Percentiles rank a stretch among this genome's conserved stretches.
Evolutionary conservation across 2,113 vertebrate species (phyloP).

Genomic region (Gymnocephalus cernua): DNA sequence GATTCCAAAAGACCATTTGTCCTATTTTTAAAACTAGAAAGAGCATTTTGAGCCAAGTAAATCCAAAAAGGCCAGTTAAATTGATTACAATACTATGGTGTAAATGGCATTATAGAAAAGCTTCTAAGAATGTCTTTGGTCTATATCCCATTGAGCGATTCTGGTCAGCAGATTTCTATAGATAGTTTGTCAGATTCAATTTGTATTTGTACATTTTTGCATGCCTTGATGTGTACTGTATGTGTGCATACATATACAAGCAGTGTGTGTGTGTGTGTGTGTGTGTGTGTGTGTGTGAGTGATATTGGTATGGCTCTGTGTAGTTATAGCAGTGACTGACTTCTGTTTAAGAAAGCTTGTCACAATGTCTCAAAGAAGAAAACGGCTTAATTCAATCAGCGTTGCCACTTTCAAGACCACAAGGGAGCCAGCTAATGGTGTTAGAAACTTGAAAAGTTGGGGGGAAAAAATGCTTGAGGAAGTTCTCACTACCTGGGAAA

Average conservation of each 20-base stretch:
- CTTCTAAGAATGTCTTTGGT: slow-evolving; percentile 65
- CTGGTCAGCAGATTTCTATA: slow-evolving; percentile 71
- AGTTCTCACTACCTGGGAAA: slow-evolving; percentile 82
- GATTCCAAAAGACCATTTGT: slow-evolving; percentile 76
- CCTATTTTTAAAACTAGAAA: slow-evolving; percentile 79
- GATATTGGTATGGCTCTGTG: slow-evolving; percentile 22
- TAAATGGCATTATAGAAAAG: slow-evolving; percentile 67
- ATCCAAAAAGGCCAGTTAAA: slow-evolving; percentile 69
- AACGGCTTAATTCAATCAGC: slow-evolving; percentile 80
- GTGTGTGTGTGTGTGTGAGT: slow-evolving; percentile 19
- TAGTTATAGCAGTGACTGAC: slow-evolving; percentile 38
- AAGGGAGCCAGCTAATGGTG: slow-evolving; percentile 72
- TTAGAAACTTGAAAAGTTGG: slow-evolving; percentile 78
- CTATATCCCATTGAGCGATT: slow-evolving; percentile 52
- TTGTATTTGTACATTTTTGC: slow-evolving; percentile 38
- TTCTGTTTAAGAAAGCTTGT: slow-evolving; percentile 64
- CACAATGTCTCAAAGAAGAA: slow-evolving; percentile 73
- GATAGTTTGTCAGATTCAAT: slow-evolving; percentile 57
- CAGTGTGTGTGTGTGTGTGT: slow-evolving; percentile 6
- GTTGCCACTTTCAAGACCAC: slow-evolving; percentile 70
- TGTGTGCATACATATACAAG: slow-evolving; percentile 30
- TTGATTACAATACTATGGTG: slow-evolving; percentile 75
- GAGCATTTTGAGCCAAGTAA: slow-evolving; percentile 61
- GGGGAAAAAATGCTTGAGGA: slow-evolving; percentile 76
- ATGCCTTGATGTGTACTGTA: slow-evolving; percentile 3